These are phyloP conservation scores for Cynocephalus volans DNA, from an alignment of 2,113 vertebrate species.

Conservation along the genomic window DNA sequence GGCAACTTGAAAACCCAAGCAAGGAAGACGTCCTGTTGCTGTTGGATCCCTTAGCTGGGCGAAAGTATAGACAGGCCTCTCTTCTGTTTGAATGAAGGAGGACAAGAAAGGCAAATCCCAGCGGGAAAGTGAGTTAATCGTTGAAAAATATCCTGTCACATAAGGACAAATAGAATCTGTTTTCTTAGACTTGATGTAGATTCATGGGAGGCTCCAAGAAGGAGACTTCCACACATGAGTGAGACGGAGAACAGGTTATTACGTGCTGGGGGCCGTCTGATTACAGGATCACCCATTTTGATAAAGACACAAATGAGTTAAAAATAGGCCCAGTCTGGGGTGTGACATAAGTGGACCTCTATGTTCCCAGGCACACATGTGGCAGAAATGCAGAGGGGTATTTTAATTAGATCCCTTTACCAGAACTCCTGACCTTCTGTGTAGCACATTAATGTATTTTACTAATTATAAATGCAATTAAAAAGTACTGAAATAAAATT, in stretches of 20 bases:
- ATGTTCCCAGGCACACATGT: slow-evolving; percentile 79
- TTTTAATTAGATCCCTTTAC: slow-evolving; percentile 89
- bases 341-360: slow-evolving; percentile 74
- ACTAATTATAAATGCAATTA: slow-evolving; percentile 93
- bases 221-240: background rate
- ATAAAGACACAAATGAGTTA: slow-evolving; percentile 73
- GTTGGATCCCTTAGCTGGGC: background rate
- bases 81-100: background rate
- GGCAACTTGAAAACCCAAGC: background rate
- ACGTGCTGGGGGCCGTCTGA: background rate
- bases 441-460: slow-evolving; percentile 90
- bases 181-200: background rate
- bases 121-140: background rate
- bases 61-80: background rate
- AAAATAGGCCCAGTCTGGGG: slow-evolving; percentile 34
- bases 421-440: slow-evolving; percentile 90
- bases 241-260: background rate
- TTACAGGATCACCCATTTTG: background rate
- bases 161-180: background rate
- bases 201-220: background rate
- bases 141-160: background rate
- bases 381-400: slow-evolving; percentile 83
- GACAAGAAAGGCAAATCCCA: no score
- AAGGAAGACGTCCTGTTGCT: background rate
- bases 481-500: slow-evolving; percentile 93